Evolutionary conservation across 2,797 vertebrate species (phyloP).

Genomic region (Brachymystax lenok): DNA sequence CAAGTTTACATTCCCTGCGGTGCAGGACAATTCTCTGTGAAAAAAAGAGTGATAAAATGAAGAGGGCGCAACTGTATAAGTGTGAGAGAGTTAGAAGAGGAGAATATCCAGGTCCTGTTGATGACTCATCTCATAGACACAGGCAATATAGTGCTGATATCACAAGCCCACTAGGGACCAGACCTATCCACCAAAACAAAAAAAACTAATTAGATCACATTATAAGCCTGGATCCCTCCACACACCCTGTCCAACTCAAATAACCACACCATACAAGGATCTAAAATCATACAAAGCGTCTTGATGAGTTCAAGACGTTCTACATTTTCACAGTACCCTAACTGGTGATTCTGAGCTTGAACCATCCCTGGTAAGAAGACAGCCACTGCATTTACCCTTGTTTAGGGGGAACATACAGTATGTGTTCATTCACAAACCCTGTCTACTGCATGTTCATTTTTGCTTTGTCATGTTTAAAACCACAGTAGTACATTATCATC

Average conservation of each 20-base stretch:
- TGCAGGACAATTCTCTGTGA: neutral
- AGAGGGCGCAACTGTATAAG: neutral
- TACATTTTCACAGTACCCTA: neutral
- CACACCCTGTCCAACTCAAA: neutral
- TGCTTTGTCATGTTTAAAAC: neutral
- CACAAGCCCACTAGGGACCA: neutral
- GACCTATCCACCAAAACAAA: neutral
- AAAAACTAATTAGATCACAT: neutral
- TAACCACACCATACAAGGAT: neutral
- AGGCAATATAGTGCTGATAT: neutral
- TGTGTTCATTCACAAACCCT: neutral
- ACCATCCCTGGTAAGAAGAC: slow-evolving; percentile 15
- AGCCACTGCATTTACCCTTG: slow-evolving; percentile 22
- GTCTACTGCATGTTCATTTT: neutral
- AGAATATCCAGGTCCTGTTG: neutral
- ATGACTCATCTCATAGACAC: neutral
- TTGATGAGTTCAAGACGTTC: neutral
- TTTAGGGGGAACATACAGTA: slow-evolving; percentile 3
- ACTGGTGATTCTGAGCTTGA: neutral
- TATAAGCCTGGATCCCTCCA: neutral
- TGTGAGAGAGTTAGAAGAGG: neutral
- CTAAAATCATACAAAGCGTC: neutral
- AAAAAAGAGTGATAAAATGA: neutral
- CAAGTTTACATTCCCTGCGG: no score
- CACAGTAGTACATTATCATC: neutral